Base-by-base conservation (phyloP, 2,113 vertebrate species). In the Fulica atra region DNA sequence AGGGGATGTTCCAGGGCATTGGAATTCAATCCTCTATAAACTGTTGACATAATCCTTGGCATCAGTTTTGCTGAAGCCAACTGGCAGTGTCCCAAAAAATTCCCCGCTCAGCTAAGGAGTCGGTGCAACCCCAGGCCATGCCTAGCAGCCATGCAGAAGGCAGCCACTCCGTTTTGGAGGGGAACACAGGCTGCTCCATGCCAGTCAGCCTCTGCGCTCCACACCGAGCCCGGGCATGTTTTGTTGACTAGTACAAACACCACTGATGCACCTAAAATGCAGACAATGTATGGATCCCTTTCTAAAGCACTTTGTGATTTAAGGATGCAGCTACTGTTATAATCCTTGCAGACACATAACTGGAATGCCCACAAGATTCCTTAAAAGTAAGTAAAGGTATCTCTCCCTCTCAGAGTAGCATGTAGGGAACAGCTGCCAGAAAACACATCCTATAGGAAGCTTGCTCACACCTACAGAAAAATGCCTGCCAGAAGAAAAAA, bases 21-120 rank as follows among this genome's bases (percentile, higher is more conserved):
- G 94, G 94, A 95, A 97, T 95, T 92, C 93, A 95, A 91, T 95
- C 91, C 77, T 89, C 57, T 79, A 81, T 95, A 96, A 95, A 97
- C 95, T 78, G 93, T 95, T 97, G 95, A 97, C 95, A 96, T 97
- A 95, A 97, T 96, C 94, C 88, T 89, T 95, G 91, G 95, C 93
- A 96, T 79, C 61, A 26, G 81, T 87, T 95, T 93, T 1, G 1
- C 44, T 91, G 89, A 86, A 95, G 86, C 93, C 89, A 92, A n/a
- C 83, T 95, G 95, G 93, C 93, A 87, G 69, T 1, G 6, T 81
- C 89, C 93, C 95, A 96, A 42, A 46, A 68, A 83, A 70, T 81
- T 93, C 81, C 51, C 81, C 9, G 16, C 78, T 66, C 51, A 56
- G 83, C 81, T 81, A 57, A 56, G 89, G 81, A 93, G 69, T 29